Evolutionary conservation across 1,140 invertebrate genomes (phyloP).

Genomic region (Zaprionus taronus): DNA sequence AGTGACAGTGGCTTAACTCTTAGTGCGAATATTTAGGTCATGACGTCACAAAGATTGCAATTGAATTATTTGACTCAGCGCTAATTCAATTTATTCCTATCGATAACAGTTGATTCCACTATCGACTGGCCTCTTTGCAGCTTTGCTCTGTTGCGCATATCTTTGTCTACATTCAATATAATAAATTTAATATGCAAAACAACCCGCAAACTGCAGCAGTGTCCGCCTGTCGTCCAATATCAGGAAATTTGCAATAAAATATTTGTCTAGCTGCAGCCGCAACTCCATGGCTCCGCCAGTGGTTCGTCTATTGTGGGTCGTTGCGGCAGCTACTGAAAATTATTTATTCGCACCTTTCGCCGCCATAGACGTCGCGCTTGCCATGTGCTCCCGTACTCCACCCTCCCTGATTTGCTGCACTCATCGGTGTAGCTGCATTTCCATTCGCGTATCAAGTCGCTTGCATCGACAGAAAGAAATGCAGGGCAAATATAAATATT

Average conservation of each 20-base stretch:
- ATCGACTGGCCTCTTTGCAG: constrained; percentile 1
- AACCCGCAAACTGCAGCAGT: constrained; percentile 56
- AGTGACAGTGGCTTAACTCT: neutral
- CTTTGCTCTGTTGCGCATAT: constrained; percentile 32
- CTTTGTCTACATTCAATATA: constrained; percentile 73
- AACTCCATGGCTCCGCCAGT: constrained; percentile 34
- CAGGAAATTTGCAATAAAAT: constrained; percentile 82
- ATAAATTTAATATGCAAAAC: constrained; percentile 83
- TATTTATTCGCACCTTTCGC: constrained; percentile 81
- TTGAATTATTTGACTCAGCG: neutral
- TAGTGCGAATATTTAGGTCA: neutral
- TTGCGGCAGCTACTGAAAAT: constrained; percentile 70
- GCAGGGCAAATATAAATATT: constrained; percentile 82
- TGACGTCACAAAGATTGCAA: neutral
- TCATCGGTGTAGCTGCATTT: constrained; percentile 53
- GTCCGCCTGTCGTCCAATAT: constrained; percentile 76
- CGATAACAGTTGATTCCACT: constrained; percentile 24
- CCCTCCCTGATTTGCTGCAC: neutral
- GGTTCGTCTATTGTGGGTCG: constrained; percentile 54
- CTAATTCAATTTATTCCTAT: constrained; percentile 4
- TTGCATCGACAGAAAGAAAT: constrained; percentile 70
- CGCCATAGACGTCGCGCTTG: constrained; percentile 44
- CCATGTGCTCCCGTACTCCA: neutral
- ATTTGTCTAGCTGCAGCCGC: constrained; percentile 71
- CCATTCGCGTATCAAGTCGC: constrained; percentile 77